Base-by-base conservation (phyloP, 2,113 vertebrate species). In the Barbus barbus region DNA sequence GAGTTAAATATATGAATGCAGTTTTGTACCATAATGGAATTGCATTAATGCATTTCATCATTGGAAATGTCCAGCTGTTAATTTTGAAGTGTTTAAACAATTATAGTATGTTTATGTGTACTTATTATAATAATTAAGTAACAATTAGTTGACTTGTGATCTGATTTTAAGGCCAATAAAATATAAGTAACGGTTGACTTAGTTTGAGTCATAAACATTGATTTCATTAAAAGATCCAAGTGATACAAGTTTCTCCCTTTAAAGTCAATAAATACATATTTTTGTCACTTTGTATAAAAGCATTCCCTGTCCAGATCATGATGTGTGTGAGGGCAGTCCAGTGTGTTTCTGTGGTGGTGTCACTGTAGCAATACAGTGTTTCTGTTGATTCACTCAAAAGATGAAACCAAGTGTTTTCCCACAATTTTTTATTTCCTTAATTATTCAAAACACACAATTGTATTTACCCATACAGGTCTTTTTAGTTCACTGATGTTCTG, bases 371-470 rank as follows among this genome's bases (percentile, higher is more conserved):
- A 2, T 4, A n/a, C 33, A 28, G 51, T 56, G 8, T 74, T 36
- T 78, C 26, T 48, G 4, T n/a, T 11, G 38, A 38, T 73, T 69
- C 31, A 83, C 41, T 65, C 31, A 88, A 81, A 86, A 46, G 5
- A 83, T 56, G 53, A 82, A 26, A 65, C n/a, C 83, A 77, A 48
- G 56, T n/a, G 33, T 22, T 78, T 81, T 88, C 73, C 74, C 81
- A 86, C 91, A 91, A 88, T 93, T 89, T 88, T 38, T 92, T 92
- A 84, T 93, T 94, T 94, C 93, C 94, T 94, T 87, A 90, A 90
- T 93, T 90, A 86, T 73, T 92, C 89, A 93, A 92, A 93, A 93
- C 94, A 95, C 92, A 94, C 90, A 92, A 86, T 84, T 74, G 67
- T 85, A 83, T 92, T 91, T 91, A 91, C 87, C 91, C 91, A 91